These are phyloP conservation scores for Leptinotarsa lineolata DNA, from an alignment of 1,140 invertebrate genomes.

Conservation along the genomic window DNA sequence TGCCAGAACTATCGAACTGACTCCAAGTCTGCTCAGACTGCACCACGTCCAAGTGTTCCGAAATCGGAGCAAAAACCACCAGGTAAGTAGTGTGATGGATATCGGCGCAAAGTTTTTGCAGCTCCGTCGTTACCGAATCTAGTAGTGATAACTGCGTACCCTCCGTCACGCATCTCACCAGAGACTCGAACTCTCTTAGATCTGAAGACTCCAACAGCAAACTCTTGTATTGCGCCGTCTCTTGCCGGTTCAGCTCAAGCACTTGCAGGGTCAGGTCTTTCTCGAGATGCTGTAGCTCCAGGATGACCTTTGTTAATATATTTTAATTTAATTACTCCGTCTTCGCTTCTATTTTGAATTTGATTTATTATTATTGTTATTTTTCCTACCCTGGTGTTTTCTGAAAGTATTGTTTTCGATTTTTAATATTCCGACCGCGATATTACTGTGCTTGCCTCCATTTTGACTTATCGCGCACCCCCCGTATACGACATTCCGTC, in stretches of 20 bases:
- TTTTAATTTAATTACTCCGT: too few species aligned
- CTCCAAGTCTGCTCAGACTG: slow-evolving; percentile 60
- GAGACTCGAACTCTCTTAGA: slow-evolving; percentile 58
- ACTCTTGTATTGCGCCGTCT: slow-evolving; percentile 56
- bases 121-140: slow-evolving; percentile 57
- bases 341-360: too few species aligned
- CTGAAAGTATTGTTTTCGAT: too few species aligned
- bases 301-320: slow-evolving; percentile 43
- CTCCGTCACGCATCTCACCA: slow-evolving; percentile 61
- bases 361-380: too few species aligned
- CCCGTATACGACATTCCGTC: too few species aligned
- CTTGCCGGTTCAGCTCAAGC: slow-evolving; percentile 55
- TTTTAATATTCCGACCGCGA: too few species aligned
- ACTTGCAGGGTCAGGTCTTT: slow-evolving; percentile 60
- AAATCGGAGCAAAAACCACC: slow-evolving; percentile 70
- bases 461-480: too few species aligned
- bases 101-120: slow-evolving; percentile 63
- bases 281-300: slow-evolving; percentile 66
- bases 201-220: slow-evolving; percentile 57
- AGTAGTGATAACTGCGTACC: slow-evolving; percentile 60
- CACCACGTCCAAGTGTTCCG: slow-evolving; percentile 60
- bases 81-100: slow-evolving; percentile 67
- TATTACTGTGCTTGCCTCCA: too few species aligned
- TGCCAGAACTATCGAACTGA: slow-evolving; percentile 48
- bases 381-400: too few species aligned